Base-by-base conservation (phyloP, 2,113 vertebrate genomes). In the Ciconia stormi region DNA sequence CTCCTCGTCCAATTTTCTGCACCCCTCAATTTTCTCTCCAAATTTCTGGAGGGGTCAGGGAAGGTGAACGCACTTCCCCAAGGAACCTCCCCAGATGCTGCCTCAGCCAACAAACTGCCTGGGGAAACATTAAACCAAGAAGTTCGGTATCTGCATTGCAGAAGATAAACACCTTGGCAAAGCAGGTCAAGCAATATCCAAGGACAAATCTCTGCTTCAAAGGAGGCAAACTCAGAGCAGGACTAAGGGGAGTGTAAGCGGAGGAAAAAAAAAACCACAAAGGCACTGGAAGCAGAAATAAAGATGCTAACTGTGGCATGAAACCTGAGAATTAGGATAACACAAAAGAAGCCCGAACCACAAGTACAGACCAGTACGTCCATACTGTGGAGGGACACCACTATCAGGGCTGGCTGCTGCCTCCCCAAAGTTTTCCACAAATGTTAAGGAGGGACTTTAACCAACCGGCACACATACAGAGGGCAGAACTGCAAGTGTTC, bases 121-220 rank as follows among this genome's bases (percentile, higher is more conserved):
- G 26, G 36, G 85, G 67, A 97, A 94, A 82, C 27, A 62, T 50
- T 86, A 69, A 74, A 65, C 34, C 36, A 20, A 90, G 42, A 84
- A 91, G 72, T 79, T 94, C 26, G 53, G 40, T 83, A 95, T 93
- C 89, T 67, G 90, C 90, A 92, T 69, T 97, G 95, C 95, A 79
- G 89, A 91, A 95, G 73, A 91, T 58, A 87, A 96, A 89, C 77
- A 95, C 89, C 78, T 89, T 95, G 86, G 82, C 77, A 84, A 83
- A 95, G 47, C 77, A 82, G 89, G 80, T 84, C 89, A 97, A 83
- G 56, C 65, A 87, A 82, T 76, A 89, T 11, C 44, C 89, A 93
- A 97, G 86, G 94, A 78, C 77, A 96, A 63, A 94, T 74, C 77
- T 90, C 82, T 72, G 42, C 61, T 92, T 89, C 32, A 55, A 59